Conservation (phyloP, 2,113 vertebrate genomes). For the Ageneiosus marmoratus region DNA sequence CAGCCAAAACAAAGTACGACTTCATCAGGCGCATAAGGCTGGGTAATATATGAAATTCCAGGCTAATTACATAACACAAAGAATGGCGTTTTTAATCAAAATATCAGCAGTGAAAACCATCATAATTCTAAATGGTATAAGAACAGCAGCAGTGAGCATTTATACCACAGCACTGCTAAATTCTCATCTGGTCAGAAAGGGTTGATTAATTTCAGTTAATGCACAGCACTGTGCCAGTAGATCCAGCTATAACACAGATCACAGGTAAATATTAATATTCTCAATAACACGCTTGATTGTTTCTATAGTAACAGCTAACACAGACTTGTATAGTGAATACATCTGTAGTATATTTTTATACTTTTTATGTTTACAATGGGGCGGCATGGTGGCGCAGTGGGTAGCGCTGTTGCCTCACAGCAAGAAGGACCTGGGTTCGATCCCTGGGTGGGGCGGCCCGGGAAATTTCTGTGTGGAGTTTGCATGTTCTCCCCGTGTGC, state of each 20-base stretch:
- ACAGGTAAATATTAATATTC: neutral
- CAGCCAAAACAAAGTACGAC: conserved; percentile 15
- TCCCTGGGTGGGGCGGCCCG: too few relatives aligned
- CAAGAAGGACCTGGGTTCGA: too few relatives aligned
- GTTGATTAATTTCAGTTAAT: neutral
- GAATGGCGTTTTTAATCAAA: conserved; percentile 24
- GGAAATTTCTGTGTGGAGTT: too few relatives aligned
- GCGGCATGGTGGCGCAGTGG: too few relatives aligned
- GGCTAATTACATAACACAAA: conserved; percentile 18
- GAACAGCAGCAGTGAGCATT: neutral
- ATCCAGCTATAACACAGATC: neutral
- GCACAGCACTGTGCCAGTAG: neutral
- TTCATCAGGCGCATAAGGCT: neutral
- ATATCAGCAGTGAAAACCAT: neutral
- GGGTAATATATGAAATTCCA: conserved; percentile 14
- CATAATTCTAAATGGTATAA: neutral
- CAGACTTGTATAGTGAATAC: neutral
- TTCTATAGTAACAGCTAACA: conserved; percentile 3
- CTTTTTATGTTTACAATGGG: too few relatives aligned
- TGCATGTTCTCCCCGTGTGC: too few relatives aligned
- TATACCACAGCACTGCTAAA: neutral
- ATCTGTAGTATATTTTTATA: too few relatives aligned
- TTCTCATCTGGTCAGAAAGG: neutral
- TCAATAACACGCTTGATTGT: neutral
- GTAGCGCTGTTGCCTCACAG: too few relatives aligned